phyloP scores from a whole-genome alignment of 2,888 invertebrate genomes.

The Venusia cambrica region DNA sequence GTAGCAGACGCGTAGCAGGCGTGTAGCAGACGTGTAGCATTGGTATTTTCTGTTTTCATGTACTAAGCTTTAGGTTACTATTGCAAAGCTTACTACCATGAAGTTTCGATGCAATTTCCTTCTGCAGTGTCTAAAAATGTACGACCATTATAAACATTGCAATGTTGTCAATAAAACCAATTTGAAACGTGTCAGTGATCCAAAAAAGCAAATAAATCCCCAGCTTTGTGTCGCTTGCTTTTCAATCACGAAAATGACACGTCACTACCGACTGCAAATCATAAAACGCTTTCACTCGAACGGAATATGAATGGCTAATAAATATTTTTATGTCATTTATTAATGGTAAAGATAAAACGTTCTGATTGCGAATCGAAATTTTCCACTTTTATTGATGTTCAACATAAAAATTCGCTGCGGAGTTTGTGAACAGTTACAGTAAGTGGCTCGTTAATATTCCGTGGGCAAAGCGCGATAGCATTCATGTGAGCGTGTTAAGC shows the following conservation, averaged over 20 bases:
- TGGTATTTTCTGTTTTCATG: no score
- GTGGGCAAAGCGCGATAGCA: constrained; percentile 47
- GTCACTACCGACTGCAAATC: constrained; percentile 20
- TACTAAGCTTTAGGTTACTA: no score
- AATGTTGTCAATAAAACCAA: constrained; percentile 2
- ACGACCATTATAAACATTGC: no score
- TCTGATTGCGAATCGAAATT: constrained; percentile 38
- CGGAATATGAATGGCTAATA: constrained; percentile 27
- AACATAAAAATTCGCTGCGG: constrained; percentile 43
- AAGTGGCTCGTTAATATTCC: constrained; percentile 60
- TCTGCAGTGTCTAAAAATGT: no score
- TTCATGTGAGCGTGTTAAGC: constrained; percentile 48
- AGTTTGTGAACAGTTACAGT: constrained; percentile 49
- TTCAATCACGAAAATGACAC: constrained; percentile 14
- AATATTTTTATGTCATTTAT: constrained; percentile 28
- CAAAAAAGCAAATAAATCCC: constrained; percentile 8
- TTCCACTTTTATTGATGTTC: constrained; percentile 39
- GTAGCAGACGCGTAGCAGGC: not conserved
- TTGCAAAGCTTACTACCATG: no score
- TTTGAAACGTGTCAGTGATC: constrained; percentile 1
- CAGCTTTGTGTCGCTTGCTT: constrained; percentile 15
- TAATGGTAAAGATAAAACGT: constrained; percentile 33
- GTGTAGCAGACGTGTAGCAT: constrained; percentile 1
- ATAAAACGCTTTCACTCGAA: constrained; percentile 26
- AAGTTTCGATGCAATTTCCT: no score